phyloP scores from a whole-genome alignment of 1,140 invertebrate species.

The Asobara japonica region DNA sequence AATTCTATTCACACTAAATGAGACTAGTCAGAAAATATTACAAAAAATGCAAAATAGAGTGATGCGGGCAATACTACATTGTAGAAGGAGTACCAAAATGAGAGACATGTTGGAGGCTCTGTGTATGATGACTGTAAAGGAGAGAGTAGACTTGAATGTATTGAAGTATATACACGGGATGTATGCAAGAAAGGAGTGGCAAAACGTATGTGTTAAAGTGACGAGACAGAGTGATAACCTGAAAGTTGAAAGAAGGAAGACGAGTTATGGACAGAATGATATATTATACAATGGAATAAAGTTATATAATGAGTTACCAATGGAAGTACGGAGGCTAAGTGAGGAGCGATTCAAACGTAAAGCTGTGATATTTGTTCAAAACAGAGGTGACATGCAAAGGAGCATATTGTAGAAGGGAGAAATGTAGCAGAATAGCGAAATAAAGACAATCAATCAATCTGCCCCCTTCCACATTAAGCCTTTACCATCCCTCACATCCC shows the following conservation, averaged over 20 bases:
- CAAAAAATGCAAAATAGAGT: conserved; percentile 32
- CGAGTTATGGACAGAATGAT: background rate
- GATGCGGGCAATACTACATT: conserved; percentile 33
- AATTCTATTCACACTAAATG: conserved; percentile 21
- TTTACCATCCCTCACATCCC: too few species aligned
- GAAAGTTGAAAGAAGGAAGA: background rate
- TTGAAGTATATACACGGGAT: background rate
- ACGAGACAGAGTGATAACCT: background rate
- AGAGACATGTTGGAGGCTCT: conserved; percentile 31
- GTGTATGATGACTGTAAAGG: conserved; percentile 16
- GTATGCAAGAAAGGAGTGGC: background rate
- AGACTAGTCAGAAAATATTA: conserved; percentile 18
- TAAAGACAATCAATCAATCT: too few species aligned
- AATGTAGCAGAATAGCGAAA: too few species aligned
- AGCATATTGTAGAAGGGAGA: too few species aligned
- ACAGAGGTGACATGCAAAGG: too few species aligned
- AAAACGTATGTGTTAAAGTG: background rate
- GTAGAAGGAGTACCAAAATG: conserved; percentile 22
- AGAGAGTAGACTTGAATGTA: conserved; percentile 29
- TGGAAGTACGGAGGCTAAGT: too few species aligned
- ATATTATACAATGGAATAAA: conserved; percentile 15
- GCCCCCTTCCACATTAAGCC: too few species aligned
- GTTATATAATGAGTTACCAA: conserved; percentile 16
- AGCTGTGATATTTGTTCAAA: too few species aligned
- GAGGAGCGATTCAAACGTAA: too few species aligned